Evolutionary conservation across 2,113 vertebrate species (phyloP).

Genomic region (Corythaixoides concolor): DNA sequence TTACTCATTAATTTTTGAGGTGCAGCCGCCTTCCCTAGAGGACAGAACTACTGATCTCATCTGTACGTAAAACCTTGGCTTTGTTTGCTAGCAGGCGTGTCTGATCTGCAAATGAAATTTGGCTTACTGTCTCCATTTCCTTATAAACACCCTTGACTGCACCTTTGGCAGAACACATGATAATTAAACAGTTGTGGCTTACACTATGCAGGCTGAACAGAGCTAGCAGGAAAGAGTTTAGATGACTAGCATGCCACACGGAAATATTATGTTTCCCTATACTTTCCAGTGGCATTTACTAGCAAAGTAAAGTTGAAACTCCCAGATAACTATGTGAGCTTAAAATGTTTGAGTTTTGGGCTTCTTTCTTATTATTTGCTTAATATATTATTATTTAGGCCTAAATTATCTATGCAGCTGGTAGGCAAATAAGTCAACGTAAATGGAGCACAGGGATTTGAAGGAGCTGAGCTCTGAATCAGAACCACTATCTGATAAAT

Average conservation of each 20-base stretch:
- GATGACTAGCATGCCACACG: not conserved
- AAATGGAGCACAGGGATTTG: not conserved
- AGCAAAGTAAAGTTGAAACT: not conserved
- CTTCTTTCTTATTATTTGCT: not conserved
- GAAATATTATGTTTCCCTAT: not conserved
- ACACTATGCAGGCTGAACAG: not conserved
- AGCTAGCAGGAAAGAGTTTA: slow-evolving; percentile 20
- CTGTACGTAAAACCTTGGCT: slow-evolving; percentile 50
- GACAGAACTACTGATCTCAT: slow-evolving; percentile 65
- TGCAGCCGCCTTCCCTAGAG: slow-evolving; percentile 58
- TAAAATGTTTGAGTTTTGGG: not conserved
- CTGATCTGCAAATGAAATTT: slow-evolving; percentile 61
- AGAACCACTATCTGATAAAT: not conserved
- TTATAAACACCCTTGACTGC: slow-evolving; percentile 55
- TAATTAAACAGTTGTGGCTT: slow-evolving; percentile 47
- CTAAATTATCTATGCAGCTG: not conserved
- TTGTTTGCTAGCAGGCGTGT: slow-evolving; percentile 49
- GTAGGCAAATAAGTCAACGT: not conserved
- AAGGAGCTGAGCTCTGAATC: not conserved
- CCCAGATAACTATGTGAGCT: not conserved
- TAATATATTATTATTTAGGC: not conserved
- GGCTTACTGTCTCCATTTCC: slow-evolving; percentile 5
- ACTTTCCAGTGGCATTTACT: not conserved
- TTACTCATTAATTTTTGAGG: slow-evolving; percentile 62
- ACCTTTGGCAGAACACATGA: slow-evolving; percentile 51